phyloP scores from a whole-genome alignment of 1,140 invertebrate genomes.

The Colletes latitarsis region DNA sequence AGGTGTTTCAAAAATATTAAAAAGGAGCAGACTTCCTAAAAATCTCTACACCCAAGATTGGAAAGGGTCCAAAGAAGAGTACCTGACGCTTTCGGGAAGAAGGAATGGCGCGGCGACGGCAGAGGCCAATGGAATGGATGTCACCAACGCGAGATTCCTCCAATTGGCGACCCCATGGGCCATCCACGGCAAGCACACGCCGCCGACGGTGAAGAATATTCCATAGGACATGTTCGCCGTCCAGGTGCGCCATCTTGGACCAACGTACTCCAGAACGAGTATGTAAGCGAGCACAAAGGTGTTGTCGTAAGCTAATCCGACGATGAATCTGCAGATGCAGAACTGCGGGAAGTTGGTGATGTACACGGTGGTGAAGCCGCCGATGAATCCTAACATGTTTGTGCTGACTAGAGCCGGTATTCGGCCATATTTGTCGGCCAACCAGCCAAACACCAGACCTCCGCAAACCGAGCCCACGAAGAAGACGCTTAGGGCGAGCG shows the following conservation, averaged over 20 bases:
- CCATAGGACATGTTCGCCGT: slow-evolving; percentile 83
- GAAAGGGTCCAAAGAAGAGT: neutral
- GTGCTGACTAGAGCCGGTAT: slow-evolving; percentile 81
- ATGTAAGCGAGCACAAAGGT: slow-evolving; percentile 83
- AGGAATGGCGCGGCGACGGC: slow-evolving; percentile 69
- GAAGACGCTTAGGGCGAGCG: slow-evolving; percentile 78
- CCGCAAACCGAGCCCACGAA: slow-evolving; percentile 82
- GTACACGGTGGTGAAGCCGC: slow-evolving; percentile 79
- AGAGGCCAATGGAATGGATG: slow-evolving; percentile 73
- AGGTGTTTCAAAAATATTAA: too few relatives aligned
- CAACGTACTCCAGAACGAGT: slow-evolving; percentile 79
- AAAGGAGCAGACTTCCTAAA: too few relatives aligned
- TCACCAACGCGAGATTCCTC: slow-evolving; percentile 78
- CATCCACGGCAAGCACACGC: slow-evolving; percentile 80
- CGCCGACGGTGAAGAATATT: slow-evolving; percentile 82
- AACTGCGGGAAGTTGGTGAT: slow-evolving; percentile 80
- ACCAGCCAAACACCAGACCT: slow-evolving; percentile 81
- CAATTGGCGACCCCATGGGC: slow-evolving; percentile 80
- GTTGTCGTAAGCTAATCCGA: slow-evolving; percentile 82
- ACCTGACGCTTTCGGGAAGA: slow-evolving; percentile 79
- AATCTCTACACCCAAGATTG: too few relatives aligned
- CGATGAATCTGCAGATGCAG: slow-evolving; percentile 81
- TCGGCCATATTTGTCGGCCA: slow-evolving; percentile 82
- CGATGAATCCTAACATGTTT: slow-evolving; percentile 80
- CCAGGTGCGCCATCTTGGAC: slow-evolving; percentile 79